A percentile compares a stretch with the other conserved stretches of the same genome.
Evolutionary conservation across 2,888 invertebrate species (phyloP).

Genomic region (Spicauda simplicius): DNA sequence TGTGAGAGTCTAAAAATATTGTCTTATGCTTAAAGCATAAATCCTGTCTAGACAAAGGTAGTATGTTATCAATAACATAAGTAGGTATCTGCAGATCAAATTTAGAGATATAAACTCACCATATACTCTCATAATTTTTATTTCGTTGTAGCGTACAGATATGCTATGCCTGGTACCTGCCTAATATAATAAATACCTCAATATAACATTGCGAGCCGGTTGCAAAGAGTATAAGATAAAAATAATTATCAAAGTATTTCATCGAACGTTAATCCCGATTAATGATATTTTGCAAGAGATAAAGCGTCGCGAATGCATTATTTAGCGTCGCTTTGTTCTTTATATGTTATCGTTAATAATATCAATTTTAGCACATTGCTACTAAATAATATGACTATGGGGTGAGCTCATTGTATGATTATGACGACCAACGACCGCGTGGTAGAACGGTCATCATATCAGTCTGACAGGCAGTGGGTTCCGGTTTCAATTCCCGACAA

Average conservation of each 20-base stretch:
- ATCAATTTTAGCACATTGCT: neutral
- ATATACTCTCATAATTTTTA: no score
- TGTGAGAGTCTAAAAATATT: no score
- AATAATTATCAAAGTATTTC: constrained; percentile 27
- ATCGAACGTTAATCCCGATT: constrained; percentile 32
- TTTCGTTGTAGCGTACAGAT: no score
- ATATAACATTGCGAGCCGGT: neutral
- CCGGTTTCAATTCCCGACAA: no score
- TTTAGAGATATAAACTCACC: no score
- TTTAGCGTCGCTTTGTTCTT: constrained; percentile 18
- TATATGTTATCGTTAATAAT: constrained; percentile 7
- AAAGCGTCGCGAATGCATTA: constrained; percentile 18
- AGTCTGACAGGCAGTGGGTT: no score
- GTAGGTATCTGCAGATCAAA: no score
- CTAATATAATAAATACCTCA: neutral
- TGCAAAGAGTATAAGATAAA: constrained; percentile 14
- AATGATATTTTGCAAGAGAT: constrained; percentile 19
- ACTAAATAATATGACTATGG: neutral
- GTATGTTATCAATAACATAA: no score
- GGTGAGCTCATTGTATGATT: neutral
- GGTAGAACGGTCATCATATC: no score
- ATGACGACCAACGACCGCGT: no score
- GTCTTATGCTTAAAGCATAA: no score
- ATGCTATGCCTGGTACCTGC: neutral
- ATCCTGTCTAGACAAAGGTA: no score